A percentile compares a stretch with the other conserved stretches of the same genome.
Evolutionary conservation across 2,888 invertebrate species (phyloP).

Genomic region (Pristionchus maxplancki): DNA sequence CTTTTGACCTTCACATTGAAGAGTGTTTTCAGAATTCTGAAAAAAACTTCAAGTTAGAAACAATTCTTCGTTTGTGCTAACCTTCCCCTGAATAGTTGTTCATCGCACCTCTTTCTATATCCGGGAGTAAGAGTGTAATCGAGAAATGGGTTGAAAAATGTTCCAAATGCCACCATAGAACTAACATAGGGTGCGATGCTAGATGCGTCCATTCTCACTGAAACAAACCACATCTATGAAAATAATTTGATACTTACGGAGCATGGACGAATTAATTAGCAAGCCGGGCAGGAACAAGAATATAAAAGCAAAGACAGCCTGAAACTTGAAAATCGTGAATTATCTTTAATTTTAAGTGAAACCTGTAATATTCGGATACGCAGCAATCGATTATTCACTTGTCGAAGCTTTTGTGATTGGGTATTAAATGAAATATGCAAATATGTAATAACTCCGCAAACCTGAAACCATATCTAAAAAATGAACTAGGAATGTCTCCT

Average conservation of each 20-base stretch:
- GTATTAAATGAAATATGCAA: not conserved
- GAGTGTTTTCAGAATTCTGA: not conserved
- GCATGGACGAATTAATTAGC: not conserved
- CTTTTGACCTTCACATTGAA: not conserved
- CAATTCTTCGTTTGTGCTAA: not conserved
- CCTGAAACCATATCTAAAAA: not conserved
- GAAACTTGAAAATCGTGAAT: not conserved
- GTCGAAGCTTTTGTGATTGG: not conserved
- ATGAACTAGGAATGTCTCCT: not conserved
- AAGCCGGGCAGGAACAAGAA: not conserved
- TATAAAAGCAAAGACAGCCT: not conserved
- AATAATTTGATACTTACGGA: no score
- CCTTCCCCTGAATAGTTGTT: not conserved
- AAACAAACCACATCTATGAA: not conserved
- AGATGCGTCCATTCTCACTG: not conserved
- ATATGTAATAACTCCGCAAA: not conserved
- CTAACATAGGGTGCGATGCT: not conserved
- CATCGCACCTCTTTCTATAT: not conserved
- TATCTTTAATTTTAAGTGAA: not conserved
- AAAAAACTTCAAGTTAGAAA: not conserved
- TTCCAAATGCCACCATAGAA: not conserved
- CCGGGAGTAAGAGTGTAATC: not conserved
- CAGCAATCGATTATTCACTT: not conserved
- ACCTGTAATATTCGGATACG: not conserved
- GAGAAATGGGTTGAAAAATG: not conserved